These are phyloP conservation scores for Phyllotis vaccarum DNA, from an alignment of 2,797 vertebrate species.

Conservation along the genomic window DNA sequence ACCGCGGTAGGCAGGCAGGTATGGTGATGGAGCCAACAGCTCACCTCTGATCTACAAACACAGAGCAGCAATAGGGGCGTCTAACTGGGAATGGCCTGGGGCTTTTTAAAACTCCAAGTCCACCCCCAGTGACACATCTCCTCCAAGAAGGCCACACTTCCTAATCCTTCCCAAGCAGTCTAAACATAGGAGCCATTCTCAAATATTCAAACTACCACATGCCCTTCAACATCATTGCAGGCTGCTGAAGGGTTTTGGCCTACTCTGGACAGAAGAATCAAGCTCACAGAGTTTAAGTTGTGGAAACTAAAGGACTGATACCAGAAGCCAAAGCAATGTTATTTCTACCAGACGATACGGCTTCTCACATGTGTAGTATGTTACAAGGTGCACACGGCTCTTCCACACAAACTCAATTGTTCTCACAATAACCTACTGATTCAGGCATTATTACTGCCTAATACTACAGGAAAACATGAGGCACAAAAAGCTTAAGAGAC, in stretches of 20 bases:
- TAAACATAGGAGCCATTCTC: not conserved
- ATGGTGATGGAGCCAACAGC: not conserved
- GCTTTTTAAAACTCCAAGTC: not conserved
- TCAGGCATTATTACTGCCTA: not conserved
- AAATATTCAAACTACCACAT: not conserved
- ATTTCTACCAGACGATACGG: not conserved
- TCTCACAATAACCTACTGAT: not conserved
- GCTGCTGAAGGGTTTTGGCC: not conserved
- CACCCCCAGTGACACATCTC: not conserved
- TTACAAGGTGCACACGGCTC: conserved; percentile 13
- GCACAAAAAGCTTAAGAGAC: not conserved
- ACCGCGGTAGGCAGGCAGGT: not conserved
- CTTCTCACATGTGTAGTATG: not conserved
- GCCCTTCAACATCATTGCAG: not conserved
- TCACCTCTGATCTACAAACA: not conserved
- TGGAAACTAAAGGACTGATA: not conserved
- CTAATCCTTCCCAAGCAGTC: not conserved
- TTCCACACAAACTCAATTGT: not conserved
- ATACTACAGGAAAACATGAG: not conserved
- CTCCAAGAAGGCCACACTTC: not conserved
- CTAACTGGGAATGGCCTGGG: not conserved
- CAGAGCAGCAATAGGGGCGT: not conserved
- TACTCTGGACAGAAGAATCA: not conserved
- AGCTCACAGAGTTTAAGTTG: not conserved
- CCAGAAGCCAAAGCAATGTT: not conserved